phyloP scores from a whole-genome alignment of 2,113 vertebrate species.

The Ascaphus truei region DNA sequence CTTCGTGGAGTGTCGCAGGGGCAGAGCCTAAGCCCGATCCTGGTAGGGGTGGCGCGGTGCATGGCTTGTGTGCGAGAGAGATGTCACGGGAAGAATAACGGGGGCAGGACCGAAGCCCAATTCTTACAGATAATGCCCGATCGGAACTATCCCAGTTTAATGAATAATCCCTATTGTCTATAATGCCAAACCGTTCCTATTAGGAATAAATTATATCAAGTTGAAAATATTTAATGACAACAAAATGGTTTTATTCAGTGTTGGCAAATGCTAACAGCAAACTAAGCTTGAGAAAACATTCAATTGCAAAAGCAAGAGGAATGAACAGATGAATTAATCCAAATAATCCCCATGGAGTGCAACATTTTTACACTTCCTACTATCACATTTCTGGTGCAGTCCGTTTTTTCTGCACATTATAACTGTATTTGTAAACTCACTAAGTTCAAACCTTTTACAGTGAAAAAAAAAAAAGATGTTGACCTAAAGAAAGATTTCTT shows the following conservation, averaged over 20 bases:
- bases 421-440: not conserved
- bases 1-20: too few species aligned
- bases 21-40: too few species aligned
- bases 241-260: not conserved
- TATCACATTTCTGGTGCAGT: not conserved
- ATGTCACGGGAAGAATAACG: too few species aligned
- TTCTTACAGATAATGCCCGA: too few species aligned
- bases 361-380: constrained; percentile 3
- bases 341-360: not conserved
- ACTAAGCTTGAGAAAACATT: not conserved
- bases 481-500: too few species aligned
- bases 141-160: too few species aligned
- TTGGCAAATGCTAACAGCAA: not conserved
- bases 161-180: too few species aligned
- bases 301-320: not conserved
- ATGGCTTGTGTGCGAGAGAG: too few species aligned
- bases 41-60: too few species aligned
- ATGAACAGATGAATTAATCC: constrained; percentile 3
- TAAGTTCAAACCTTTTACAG: too few species aligned
- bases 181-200: not conserved
- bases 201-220: not conserved
- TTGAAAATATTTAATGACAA: not conserved
- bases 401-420: not conserved
- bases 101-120: too few species aligned
- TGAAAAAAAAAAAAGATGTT: too few species aligned